Base-by-base conservation (phyloP, 1,140 invertebrate genomes). In the Zophobas atratus region DNA sequence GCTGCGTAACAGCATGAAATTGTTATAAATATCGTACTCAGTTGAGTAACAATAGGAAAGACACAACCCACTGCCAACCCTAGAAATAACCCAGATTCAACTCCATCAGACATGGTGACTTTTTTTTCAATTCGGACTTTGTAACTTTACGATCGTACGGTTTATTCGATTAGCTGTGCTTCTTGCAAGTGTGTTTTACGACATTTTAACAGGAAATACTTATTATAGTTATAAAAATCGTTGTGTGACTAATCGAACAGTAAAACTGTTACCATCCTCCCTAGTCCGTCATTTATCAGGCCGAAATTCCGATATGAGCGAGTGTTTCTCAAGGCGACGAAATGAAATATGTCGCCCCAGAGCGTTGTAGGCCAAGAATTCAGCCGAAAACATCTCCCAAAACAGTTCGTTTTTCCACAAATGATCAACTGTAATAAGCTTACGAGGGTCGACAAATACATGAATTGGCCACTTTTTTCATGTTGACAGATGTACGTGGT, bases 401-500 rank as follows among this genome's bases (percentile, higher is more conserved):
- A 55, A 39, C 20, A 32, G 33, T 32, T 35, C 46, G 33, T 20
- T 70, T 73, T 67, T 2, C 74, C 75, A 76, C 39, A 53, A 56
- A 70, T 76, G 82, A 60, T 35, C 79, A 20, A 80, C 78, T 81
- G 63, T 80, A 75, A 78, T 82, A 82, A 81, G 82, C 82, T 82
- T 81, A 82, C 81, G 79, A 78, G 81, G 81, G 81, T 81, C 80
- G 79, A 83, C 81, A 83, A 82, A 83, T 82, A 80, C 79, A 80
- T 81, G 81, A 84, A 82, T 81, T 80, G 80, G 70, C 79, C 77
- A 81, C 76, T 83, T 81, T 83, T 82, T 81, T 76, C 74, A 70
- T 79, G 82, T 82, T 82, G 82, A 84, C 82, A 84, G 81, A 84
- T 84, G 82, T 82, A 82, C 82, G 82, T 82, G 82, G 82, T 83